Percentiles rank a stretch among this genome's conserved stretches.
Evolutionary conservation across 2,888 invertebrate species (phyloP).

Genomic region (Cremastobaeus sp.): DNA sequence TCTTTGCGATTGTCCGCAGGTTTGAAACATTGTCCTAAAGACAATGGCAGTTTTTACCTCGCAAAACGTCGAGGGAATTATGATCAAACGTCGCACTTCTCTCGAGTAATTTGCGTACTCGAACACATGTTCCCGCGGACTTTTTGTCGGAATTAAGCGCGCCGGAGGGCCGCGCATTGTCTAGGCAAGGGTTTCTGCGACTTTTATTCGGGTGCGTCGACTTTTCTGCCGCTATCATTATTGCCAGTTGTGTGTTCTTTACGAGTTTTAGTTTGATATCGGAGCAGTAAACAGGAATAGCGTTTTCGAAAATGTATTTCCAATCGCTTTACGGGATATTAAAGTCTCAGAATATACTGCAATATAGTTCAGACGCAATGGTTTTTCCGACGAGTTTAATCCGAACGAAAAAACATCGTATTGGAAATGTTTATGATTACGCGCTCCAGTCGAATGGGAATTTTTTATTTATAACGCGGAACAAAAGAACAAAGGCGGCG

Average conservation of each 20-base stretch:
- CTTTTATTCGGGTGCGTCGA: constrained; percentile 18
- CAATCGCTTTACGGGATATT: constrained; percentile 34
- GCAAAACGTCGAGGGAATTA: constrained; percentile 31
- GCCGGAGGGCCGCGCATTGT: no score
- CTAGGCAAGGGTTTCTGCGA: no score
- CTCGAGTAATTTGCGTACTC: constrained; percentile 18
- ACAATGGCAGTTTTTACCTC: constrained; percentile 25
- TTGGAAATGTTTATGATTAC: constrained; percentile 24
- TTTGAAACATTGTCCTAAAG: constrained; percentile 23
- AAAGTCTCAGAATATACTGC: constrained; percentile 23
- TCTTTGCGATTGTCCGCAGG: constrained; percentile 27
- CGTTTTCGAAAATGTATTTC: constrained; percentile 32
- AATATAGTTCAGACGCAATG: constrained; percentile 14
- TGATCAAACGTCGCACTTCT: constrained; percentile 41
- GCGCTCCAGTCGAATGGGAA: no score
- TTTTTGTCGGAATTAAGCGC: no score
- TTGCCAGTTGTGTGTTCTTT: constrained; percentile 38
- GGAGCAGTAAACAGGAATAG: constrained; percentile 24
- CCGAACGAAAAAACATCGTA: no score
- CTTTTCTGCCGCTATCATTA: constrained; percentile 18
- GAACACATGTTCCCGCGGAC: constrained; percentile 21
- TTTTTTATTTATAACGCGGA: no score
- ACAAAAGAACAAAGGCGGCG: no score
- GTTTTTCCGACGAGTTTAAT: constrained; percentile 4
- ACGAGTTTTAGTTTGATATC: constrained; percentile 45